phyloP scores from a whole-genome alignment of 2,113 vertebrate genomes.

The Anolis carolinensis region DNA sequence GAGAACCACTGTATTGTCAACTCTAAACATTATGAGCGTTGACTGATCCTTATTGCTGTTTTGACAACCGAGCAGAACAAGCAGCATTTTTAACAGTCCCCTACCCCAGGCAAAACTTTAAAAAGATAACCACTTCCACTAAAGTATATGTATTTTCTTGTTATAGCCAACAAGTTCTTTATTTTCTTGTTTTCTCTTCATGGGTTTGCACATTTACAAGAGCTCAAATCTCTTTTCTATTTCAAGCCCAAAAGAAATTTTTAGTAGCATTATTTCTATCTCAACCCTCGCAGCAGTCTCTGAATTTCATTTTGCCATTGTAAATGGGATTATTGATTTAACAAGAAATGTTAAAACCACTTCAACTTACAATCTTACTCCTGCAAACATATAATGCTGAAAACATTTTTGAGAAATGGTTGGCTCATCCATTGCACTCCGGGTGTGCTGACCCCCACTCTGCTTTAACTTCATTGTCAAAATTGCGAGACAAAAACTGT shows the following conservation, averaged over 20 bases:
- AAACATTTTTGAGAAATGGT: not conserved
- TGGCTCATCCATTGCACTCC: not conserved
- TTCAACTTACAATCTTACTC: not conserved
- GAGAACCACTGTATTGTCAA: no score
- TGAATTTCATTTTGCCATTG: constrained; percentile 21
- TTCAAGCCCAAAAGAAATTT: not conserved
- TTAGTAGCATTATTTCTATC: not conserved
- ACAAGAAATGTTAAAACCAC: not conserved
- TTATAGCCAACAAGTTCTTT: not conserved
- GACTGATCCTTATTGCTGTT: no score
- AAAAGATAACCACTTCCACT: rapidly evolving
- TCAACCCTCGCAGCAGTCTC: not conserved
- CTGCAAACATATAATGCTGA: not conserved
- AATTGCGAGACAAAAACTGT: constrained; percentile 2
- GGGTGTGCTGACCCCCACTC: no score
- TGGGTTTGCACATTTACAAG: constrained; percentile 28
- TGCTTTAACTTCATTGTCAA: not conserved
- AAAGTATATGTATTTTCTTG: not conserved
- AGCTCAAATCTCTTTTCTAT: not conserved
- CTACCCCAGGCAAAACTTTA: not conserved
- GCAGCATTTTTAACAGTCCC: not conserved
- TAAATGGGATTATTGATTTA: constrained; percentile 30
- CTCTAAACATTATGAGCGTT: no score
- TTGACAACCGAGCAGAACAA: no score
- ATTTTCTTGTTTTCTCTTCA: constrained; percentile 21